Base-by-base conservation (phyloP, 2,888 invertebrate genomes). In the Xiphydria camelus region DNA sequence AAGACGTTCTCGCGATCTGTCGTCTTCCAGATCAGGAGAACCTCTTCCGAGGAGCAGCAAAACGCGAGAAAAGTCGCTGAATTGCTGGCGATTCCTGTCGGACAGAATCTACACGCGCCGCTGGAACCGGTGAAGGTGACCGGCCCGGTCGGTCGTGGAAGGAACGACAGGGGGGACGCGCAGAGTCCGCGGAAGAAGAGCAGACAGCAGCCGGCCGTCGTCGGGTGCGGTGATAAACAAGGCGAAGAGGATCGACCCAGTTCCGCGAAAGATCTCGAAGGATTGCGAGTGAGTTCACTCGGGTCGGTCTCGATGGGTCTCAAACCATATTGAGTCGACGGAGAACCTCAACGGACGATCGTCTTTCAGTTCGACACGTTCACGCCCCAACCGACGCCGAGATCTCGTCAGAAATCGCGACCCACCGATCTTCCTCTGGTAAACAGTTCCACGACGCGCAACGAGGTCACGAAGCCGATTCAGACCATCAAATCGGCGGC, bases 21-120 rank as follows among this genome's bases (percentile, higher is more conserved):
- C n/a, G 6, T 23, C 17, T 34, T 18, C 3, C 22, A 65, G 65
- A 61, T 67, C 37, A 59, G 51, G 40, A 61, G 53, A 52, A 52
- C 46, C 4, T 47, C 55, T 1, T 55, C 51, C 2, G 58, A 57
- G 21, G 57, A 55, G 40, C 63, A 61, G 25, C 59, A 56, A 19
- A 61, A 56, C 15, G 41, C 59, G 4, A 57, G 57, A 51, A 66
- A 57, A 53, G 59, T 68, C 5, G 61, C 62, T 1, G 64, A 67
- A 42, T 53, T 69, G 23, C 49, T 66, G 22, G 46, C 53, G 2
- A 49, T 51, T 10, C 42, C 57, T 1, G 18, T 22, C 12, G 37
- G 26, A 6, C 29, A 59, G 35, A 41, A 54, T 21, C 17, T 51
- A 20, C 48, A 57, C 6, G 55, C 61, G 35, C 51, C 56, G 3